Conservation (phyloP, 1,140 invertebrate genomes). For the Drosophila mojavensis region DNA sequence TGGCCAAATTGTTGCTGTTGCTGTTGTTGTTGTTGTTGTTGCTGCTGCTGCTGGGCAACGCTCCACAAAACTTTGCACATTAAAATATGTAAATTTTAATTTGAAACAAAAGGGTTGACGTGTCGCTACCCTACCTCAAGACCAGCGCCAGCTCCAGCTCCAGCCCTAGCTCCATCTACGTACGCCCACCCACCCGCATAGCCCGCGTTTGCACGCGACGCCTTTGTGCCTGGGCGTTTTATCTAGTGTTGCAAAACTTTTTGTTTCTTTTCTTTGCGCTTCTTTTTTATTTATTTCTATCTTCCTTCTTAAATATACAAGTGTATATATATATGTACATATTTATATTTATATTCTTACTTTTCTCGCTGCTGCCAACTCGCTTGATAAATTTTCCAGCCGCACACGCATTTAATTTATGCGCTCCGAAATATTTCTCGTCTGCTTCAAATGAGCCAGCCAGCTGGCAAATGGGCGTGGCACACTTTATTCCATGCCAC, state of each 20-base stretch:
- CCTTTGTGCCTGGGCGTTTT: constrained; percentile 59
- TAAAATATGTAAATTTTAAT: constrained; percentile 83
- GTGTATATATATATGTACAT: no score
- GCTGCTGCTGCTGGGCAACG: constrained; percentile 22
- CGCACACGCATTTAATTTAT: constrained; percentile 46
- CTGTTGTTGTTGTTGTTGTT: constrained; percentile 14
- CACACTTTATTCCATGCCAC: not conserved
- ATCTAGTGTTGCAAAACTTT: constrained; percentile 79
- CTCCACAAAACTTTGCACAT: constrained; percentile 76
- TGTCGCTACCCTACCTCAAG: constrained; percentile 32
- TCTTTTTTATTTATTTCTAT: constrained; percentile 17
- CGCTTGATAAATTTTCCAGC: constrained; percentile 30
- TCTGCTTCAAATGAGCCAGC: constrained; percentile 6
- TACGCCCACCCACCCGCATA: not conserved
- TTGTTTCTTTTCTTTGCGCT: constrained; percentile 20
- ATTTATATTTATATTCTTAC: constrained; percentile 2
- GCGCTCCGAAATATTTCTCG: constrained; percentile 16
- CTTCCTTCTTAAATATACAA: not conserved
- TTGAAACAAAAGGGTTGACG: constrained; percentile 83
- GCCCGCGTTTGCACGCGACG: constrained; percentile 1
- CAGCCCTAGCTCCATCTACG: not conserved
- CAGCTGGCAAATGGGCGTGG: constrained; percentile 23
- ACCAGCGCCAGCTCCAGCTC: not conserved
- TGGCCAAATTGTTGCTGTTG: constrained; percentile 34
- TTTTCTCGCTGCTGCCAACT: constrained; percentile 36